Evolutionary conservation across 2,113 vertebrate genomes (phyloP), one percentile per base, ranked within the genome.

Genomic region (Cygnus atratus): DNA sequence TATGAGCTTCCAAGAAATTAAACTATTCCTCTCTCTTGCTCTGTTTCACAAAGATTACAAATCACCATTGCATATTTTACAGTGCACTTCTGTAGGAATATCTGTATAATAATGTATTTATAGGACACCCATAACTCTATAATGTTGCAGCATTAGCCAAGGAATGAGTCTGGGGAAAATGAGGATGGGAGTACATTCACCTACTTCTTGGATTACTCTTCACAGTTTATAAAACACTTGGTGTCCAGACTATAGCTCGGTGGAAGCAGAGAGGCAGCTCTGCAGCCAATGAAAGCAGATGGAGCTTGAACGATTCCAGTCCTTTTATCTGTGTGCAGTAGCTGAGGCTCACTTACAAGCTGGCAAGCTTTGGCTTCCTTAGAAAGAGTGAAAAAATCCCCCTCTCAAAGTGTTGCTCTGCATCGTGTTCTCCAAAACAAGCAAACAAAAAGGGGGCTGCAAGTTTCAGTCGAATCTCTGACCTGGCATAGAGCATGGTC

Each of bases 211-310:
- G 43, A 72, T 93, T 92, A 75, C 48, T 55, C 21, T 31, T 95
- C 43, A 25, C 33, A 81, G 44, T 65, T 89, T 81, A 75, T 85
- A 90, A 94, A 95, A 87, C 19, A 62, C 71, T 87, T 73, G 17
- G 17, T 96, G 71, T 85, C 39, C 67, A 88, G 55, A 77, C 22
- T 0, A 1, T 80, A 77, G 70, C 46, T 88, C 6, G 3, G 12
- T 54, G 13, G 20, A 18, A 90, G 52, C 37, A 48, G 46, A 78
- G 52, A 57, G 52, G 74, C 66, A n/a, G 26, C 21, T 37, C 73
- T 65, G 39, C 37, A 92, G 61, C 54, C 58, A 78, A 21, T n/a
- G 44, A 87, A 88, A 91, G 81, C 44, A 92, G 50, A 81, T n/a
- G 33, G 29, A 86, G 13, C 15, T 58, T 2, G 2, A 74, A 70